phyloP scores from a whole-genome alignment of 1,140 invertebrate genomes.

The Elysia chlorotica region DNA sequence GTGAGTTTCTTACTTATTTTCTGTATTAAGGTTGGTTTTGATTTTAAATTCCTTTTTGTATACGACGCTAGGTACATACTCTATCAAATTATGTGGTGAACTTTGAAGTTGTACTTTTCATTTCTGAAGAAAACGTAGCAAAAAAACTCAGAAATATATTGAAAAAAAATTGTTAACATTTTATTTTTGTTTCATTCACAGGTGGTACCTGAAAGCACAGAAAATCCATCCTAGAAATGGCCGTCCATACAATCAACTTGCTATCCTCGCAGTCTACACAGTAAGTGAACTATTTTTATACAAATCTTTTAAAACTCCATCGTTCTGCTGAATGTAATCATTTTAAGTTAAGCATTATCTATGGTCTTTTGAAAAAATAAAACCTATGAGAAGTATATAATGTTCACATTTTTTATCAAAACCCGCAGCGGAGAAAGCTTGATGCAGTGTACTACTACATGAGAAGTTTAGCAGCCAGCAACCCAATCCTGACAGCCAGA shows the following conservation, averaged over 20 bases:
- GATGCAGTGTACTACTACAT: conserved; percentile 98
- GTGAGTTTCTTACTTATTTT: conserved; percentile 33
- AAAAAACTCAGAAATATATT: background rate
- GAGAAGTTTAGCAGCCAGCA: conserved; percentile 90
- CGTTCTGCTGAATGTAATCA: background rate
- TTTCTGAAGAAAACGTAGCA: no score
- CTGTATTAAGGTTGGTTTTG: background rate
- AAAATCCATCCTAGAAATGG: conserved; percentile 94
- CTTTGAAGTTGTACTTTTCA: no score
- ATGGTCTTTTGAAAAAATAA: background rate
- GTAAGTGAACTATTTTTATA: conserved; percentile 67
- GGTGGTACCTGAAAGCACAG: conserved; percentile 86
- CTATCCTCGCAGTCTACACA: conserved; percentile 86
- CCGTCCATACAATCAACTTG: conserved; percentile 91
- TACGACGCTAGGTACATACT: no score
- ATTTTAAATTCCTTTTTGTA: background rate
- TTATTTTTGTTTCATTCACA: conserved; percentile 30
- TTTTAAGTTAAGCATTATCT: background rate
- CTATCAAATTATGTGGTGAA: no score
- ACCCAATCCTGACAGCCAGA: conserved; percentile 86
- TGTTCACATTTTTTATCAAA: background rate
- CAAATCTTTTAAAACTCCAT: no score
- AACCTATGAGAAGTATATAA: background rate
- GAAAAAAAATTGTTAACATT: background rate
- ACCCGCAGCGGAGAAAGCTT: conserved; percentile 83